Conservation (phyloP, 2,888 invertebrate genomes). For the Chrysopilus asiliformis region DNA sequence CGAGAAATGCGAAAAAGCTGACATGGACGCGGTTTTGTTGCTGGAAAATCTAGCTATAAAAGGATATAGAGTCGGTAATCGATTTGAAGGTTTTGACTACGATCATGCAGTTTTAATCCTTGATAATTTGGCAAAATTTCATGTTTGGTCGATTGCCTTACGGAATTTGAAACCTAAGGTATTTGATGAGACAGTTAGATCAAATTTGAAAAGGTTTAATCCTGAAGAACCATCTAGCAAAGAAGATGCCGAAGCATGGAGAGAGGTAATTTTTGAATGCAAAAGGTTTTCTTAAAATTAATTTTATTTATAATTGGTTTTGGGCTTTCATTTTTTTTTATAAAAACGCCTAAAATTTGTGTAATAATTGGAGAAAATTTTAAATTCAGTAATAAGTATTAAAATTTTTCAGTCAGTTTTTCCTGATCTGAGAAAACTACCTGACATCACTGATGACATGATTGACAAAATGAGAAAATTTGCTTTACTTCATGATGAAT, state of each 20-base stretch:
- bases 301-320: background rate
- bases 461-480: conserved; percentile 19
- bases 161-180: conserved; percentile 36
- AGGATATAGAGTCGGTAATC: conserved; percentile 40
- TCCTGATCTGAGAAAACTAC: conserved; percentile 12
- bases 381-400: too few species aligned
- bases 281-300: background rate
- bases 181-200: conserved; percentile 34
- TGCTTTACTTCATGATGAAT: conserved; percentile 16
- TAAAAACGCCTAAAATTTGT: too few species aligned
- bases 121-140: conserved; percentile 41
- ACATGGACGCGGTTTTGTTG: conserved; percentile 43
- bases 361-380: too few species aligned
- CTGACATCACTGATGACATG: conserved; percentile 10
- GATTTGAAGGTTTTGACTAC: conserved; percentile 39
- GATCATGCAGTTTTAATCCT: conserved; percentile 38
- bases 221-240: conserved; percentile 16
- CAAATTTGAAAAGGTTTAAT: conserved; percentile 28
- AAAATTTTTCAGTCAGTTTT: background rate
- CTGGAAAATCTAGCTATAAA: conserved; percentile 42
- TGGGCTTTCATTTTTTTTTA: background rate
- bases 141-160: conserved; percentile 43
- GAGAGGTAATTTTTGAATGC: conserved; percentile 5
- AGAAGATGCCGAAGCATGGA: conserved; percentile 4
- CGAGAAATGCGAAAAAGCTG: conserved; percentile 29